These are phyloP conservation scores for Formica exsecta DNA, from an alignment of 1,140 invertebrate genomes.

Conservation along the genomic window DNA sequence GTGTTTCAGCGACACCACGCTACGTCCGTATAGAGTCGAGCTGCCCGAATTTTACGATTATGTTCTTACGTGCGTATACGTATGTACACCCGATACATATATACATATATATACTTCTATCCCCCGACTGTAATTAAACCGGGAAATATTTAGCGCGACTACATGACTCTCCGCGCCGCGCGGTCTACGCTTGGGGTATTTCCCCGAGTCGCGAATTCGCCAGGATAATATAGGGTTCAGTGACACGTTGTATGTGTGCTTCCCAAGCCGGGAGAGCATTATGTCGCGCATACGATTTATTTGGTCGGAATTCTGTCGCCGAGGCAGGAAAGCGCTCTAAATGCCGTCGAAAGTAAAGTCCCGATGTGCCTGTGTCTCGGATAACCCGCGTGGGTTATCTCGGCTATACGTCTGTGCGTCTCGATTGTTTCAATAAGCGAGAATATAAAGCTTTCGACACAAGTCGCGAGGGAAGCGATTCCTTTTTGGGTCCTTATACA, in stretches of 20 bases:
- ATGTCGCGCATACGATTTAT: slow-evolving; percentile 26
- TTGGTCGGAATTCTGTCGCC: slow-evolving; percentile 23
- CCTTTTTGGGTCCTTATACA: background rate
- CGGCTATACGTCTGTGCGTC: slow-evolving; percentile 15
- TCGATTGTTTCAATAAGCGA: background rate
- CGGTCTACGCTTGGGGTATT: slow-evolving; percentile 3
- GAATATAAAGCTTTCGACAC: slow-evolving; percentile 42
- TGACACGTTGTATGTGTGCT: slow-evolving; percentile 35
- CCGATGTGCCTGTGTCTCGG: background rate
- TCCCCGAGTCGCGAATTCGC: slow-evolving; percentile 47
- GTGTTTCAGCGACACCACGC: slow-evolving; percentile 40
- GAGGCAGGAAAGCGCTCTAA: slow-evolving; percentile 33
- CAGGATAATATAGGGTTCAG: slow-evolving; percentile 36
- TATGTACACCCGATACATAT: slow-evolving; percentile 18
- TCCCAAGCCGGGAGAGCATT: slow-evolving; percentile 26
- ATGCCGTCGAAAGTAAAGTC: slow-evolving; percentile 28
- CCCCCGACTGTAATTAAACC: slow-evolving; percentile 50
- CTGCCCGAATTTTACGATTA: slow-evolving; percentile 61
- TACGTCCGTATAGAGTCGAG: slow-evolving; percentile 14
- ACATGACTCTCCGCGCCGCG: background rate
- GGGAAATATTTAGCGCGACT: slow-evolving; percentile 58
- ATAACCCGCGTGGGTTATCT: slow-evolving; percentile 53
- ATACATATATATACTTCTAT: background rate
- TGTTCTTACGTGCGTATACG: slow-evolving; percentile 43
- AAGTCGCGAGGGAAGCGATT: background rate